Percentiles rank a stretch among this genome's conserved stretches.
Conservation (phyloP, 2,113 vertebrate species). For the human region DNA sequence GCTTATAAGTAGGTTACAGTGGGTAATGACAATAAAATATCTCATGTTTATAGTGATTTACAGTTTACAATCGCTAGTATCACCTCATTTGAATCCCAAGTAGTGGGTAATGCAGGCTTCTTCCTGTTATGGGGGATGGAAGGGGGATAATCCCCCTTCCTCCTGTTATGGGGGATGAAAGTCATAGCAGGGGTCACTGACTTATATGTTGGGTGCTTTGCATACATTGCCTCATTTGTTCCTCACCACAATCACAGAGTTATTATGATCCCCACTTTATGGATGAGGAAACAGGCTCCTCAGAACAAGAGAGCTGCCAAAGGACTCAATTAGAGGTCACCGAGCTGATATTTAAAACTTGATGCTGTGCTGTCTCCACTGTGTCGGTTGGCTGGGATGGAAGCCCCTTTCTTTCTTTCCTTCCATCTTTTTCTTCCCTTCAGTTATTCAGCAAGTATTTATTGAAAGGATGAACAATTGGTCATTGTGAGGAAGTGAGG, state of each 20-base stretch:
- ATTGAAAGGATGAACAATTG: background rate
- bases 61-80: background rate
- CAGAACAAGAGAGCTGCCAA: background rate
- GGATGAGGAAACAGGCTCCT: background rate
- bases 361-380: background rate
- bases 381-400: background rate
- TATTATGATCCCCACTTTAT: background rate
- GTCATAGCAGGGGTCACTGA: background rate
- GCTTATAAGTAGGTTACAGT: background rate
- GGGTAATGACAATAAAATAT: background rate
- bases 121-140: background rate
- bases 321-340: background rate
- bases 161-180: background rate
- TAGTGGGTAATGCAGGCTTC: background rate
- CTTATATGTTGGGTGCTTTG: background rate
- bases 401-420: background rate
- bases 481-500: background rate
- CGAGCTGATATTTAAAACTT: background rate
- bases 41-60: background rate
- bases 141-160: background rate
- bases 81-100: background rate
- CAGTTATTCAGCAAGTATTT: conserved; percentile 28
- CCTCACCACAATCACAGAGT: background rate
- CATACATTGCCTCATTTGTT: background rate
- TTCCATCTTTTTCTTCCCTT: background rate